Conservation (phyloP, 2,888 invertebrate species). For the Hymenopus coronatus region DNA sequence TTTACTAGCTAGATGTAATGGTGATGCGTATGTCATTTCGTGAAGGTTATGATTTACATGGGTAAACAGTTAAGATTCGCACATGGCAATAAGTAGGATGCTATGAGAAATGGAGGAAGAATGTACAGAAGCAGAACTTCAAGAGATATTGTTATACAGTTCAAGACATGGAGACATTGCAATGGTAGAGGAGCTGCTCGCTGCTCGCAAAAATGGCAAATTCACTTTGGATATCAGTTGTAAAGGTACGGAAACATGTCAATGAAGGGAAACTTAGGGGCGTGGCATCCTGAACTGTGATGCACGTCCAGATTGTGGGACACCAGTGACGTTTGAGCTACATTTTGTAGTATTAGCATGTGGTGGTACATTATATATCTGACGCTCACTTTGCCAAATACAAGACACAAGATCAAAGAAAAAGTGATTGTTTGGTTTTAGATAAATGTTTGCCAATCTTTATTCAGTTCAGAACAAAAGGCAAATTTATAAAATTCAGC, state of each 20-base stretch:
- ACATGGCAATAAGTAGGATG: neutral
- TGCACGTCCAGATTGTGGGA: too few relatives aligned
- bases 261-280: too few relatives aligned
- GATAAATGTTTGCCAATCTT: too few relatives aligned
- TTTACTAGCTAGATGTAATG: neutral
- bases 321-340: too few relatives aligned
- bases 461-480: too few relatives aligned
- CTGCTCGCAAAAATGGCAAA: slow-evolving; percentile 52
- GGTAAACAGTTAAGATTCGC: neutral
- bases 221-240: slow-evolving; percentile 60
- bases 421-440: too few relatives aligned
- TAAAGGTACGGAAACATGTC: slow-evolving; percentile 52
- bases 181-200: slow-evolving; percentile 55
- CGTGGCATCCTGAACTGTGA: too few relatives aligned
- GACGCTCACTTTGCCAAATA: too few relatives aligned
- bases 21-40: neutral
- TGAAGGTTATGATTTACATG: neutral
- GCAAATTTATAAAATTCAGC: too few relatives aligned
- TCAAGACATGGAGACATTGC: slow-evolving; percentile 61
- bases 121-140: slow-evolving; percentile 45
- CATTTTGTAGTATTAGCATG: neutral
- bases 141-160: slow-evolving; percentile 59
- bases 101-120: neutral
- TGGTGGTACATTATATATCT: too few relatives aligned
- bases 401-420: too few relatives aligned